Evolutionary conservation across 1,140 invertebrate genomes (phyloP).

Genomic region (Drosophila jambulina): DNA sequence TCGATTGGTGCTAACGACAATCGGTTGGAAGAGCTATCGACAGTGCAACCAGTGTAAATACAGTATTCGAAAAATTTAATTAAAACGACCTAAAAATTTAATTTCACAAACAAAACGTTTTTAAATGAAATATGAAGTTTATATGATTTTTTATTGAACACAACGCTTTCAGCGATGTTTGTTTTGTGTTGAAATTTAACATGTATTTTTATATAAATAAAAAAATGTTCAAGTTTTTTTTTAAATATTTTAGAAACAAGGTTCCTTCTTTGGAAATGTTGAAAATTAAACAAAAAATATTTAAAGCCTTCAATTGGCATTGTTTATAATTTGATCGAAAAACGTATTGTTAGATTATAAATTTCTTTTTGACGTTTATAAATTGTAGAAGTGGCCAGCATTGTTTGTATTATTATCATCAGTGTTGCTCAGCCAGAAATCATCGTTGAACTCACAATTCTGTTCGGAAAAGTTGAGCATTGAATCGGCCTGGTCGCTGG

Average conservation of each 20-base stretch:
- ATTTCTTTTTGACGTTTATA: not conserved
- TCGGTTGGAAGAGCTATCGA: not conserved
- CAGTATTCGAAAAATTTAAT: not conserved
- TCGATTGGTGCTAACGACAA: not conserved
- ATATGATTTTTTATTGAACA: not conserved
- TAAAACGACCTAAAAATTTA: not conserved
- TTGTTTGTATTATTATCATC: not conserved
- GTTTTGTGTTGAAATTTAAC: not conserved
- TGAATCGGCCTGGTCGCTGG: not conserved
- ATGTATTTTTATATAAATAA: not conserved
- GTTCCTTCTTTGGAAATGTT: not conserved
- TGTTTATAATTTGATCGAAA: not conserved
- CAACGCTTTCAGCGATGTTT: not conserved
- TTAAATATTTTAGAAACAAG: no score
- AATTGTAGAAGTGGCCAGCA: not conserved
- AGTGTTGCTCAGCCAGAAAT: conserved; percentile 4
- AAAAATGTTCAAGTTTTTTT: not conserved
- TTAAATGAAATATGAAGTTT: not conserved
- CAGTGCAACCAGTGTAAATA: not conserved
- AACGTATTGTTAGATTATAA: not conserved
- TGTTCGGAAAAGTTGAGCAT: conserved; percentile 4
- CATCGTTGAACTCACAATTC: not conserved
- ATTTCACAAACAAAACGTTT: not conserved
- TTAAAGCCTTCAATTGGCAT: not conserved
- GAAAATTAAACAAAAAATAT: not conserved